Evolutionary conservation across 2,113 vertebrate genomes (phyloP).

Genomic region (Daphoenositta chrysoptera): DNA sequence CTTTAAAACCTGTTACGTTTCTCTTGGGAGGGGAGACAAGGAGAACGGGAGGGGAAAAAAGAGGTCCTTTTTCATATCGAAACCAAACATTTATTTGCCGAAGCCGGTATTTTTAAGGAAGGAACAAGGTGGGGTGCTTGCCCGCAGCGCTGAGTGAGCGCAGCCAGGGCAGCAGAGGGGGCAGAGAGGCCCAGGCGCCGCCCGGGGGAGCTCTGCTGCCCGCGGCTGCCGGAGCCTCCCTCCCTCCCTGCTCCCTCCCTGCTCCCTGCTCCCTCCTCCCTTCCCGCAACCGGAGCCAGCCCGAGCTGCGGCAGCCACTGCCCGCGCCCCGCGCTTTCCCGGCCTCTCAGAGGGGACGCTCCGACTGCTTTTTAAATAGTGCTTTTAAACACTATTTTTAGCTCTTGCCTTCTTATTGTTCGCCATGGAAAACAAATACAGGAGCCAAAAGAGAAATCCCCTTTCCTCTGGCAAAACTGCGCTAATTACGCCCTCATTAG

Average conservation of each 20-base stretch:
- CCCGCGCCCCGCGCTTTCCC: rapidly evolving
- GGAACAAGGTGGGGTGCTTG: rapidly evolving
- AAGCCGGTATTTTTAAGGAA: neutral
- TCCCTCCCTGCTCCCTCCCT: neutral
- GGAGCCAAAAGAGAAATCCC: slow-evolving; percentile 3
- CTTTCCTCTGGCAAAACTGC: neutral
- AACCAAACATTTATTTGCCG: neutral
- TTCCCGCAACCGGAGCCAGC: no score
- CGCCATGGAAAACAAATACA: neutral
- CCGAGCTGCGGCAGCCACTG: neutral
- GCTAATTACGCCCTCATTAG: neutral
- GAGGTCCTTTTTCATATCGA: no score
- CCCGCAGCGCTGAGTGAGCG: rapidly evolving
- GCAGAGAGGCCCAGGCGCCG: rapidly evolving
- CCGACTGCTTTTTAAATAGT: neutral
- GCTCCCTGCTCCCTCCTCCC: no score
- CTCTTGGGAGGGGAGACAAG: neutral
- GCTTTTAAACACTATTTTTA: neutral
- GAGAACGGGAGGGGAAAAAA: rapidly evolving
- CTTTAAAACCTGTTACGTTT: neutral
- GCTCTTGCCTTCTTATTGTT: neutral
- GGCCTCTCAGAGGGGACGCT: neutral
- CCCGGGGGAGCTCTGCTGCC: neutral
- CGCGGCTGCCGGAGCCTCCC: neutral
- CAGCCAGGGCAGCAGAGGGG: rapidly evolving